Conservation (phyloP, 2,113 vertebrate species). For the Poeciliopsis retropinna region DNA sequence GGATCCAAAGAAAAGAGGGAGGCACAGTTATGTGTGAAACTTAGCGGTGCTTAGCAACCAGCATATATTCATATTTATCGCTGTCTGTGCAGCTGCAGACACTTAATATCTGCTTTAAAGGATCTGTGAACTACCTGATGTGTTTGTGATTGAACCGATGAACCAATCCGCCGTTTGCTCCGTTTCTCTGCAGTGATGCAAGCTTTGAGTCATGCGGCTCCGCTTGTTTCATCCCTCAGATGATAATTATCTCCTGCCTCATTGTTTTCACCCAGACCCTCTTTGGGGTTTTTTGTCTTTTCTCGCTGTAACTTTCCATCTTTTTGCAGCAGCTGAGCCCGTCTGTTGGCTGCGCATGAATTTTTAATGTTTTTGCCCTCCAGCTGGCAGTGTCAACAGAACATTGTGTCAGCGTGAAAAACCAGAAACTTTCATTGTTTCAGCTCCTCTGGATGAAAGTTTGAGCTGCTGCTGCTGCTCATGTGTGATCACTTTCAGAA, state of each 20-base stretch:
- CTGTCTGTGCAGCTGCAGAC: neutral
- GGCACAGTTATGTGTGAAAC: neutral
- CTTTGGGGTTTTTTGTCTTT: neutral
- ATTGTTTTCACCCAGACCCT: constrained; percentile 26
- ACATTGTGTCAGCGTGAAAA: constrained; percentile 1
- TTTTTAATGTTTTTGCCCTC: constrained; percentile 49
- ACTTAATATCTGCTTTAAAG: neutral
- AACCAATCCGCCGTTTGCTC: neutral
- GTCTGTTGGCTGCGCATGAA: constrained; percentile 49
- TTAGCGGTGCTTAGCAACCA: constrained; percentile 49
- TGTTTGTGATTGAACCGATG: neutral
- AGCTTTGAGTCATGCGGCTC: neutral
- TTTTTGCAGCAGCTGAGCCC: constrained; percentile 15
- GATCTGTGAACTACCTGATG: too few relatives aligned
- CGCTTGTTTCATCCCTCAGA: neutral
- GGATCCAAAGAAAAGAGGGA: too few relatives aligned
- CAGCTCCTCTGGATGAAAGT: neutral
- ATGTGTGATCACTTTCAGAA: constrained; percentile 29
- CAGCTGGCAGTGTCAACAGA: constrained; percentile 38
- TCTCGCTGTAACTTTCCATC: constrained; percentile 11
- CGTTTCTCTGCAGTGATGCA: neutral
- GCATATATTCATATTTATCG: neutral
- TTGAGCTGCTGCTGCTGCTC: constrained; percentile 12
- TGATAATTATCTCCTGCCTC: constrained; percentile 29
- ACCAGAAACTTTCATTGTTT: neutral